Conservation (phyloP, 2,888 invertebrate species). For the Agrotis exclamationis region DNA sequence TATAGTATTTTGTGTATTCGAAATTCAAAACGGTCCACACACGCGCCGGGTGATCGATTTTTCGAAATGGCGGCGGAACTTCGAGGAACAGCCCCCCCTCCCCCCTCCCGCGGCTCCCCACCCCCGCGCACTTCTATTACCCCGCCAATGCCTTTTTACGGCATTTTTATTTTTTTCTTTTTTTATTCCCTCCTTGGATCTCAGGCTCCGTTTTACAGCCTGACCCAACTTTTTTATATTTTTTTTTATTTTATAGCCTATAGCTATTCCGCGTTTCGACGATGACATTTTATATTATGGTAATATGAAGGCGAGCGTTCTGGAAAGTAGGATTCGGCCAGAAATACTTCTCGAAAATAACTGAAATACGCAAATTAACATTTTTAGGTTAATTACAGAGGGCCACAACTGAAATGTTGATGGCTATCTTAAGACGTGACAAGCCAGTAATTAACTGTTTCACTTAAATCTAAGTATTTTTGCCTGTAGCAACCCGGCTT, state of each 20-base stretch:
- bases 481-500: neutral
- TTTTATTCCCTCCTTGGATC: conserved; percentile 76
- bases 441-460: conserved; percentile 4
- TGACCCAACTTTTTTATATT: conserved; percentile 68
- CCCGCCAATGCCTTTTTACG: conserved; percentile 78
- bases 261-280: conserved; percentile 58
- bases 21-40: conserved; percentile 86
- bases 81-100: conserved; percentile 67
- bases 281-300: conserved; percentile 68
- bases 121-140: conserved; percentile 74
- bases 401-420: conserved; percentile 2
- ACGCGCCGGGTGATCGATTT: conserved; percentile 88
- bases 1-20: conserved; percentile 75
- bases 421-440: conserved; percentile 4
- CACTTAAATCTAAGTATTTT: conserved; percentile 6
- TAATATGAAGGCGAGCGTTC: conserved; percentile 55
- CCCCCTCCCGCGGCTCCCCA: conserved; percentile 59
- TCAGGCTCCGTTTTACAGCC: conserved; percentile 76
- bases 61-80: conserved; percentile 78
- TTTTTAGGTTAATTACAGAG: neutral
- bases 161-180: conserved; percentile 80
- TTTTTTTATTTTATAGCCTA: conserved; percentile 68
- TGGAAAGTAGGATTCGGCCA: conserved; percentile 16
- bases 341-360: conserved; percentile 12
- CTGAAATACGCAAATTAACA: neutral